phyloP scores from a whole-genome alignment of 2,888 invertebrate species.

The Hypomecis punctinalis region DNA sequence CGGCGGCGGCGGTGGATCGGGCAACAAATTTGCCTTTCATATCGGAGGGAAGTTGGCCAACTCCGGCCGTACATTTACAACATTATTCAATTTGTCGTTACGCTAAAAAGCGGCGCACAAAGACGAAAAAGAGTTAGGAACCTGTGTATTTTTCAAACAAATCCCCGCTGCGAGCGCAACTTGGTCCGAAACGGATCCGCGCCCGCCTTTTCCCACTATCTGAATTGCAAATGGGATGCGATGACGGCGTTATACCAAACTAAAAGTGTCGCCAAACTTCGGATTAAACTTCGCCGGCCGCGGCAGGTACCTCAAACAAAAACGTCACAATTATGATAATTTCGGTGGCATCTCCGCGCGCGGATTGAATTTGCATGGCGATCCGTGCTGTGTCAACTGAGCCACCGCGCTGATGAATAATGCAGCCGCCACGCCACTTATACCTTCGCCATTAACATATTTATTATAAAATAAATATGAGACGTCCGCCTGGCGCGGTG shows the following conservation, averaged over 20 bases:
- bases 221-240: constrained; percentile 82
- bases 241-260: constrained; percentile 81
- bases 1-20: constrained; percentile 38
- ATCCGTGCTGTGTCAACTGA: constrained; percentile 83
- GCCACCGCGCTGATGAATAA: constrained; percentile 82
- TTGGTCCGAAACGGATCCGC: constrained; percentile 67
- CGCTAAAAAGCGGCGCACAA: constrained; percentile 64
- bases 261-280: constrained; percentile 84
- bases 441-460: constrained; percentile 82
- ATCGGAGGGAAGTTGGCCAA: constrained; percentile 44
- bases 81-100: constrained; percentile 77
- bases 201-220: constrained; percentile 80
- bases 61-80: constrained; percentile 56
- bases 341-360: constrained; percentile 72
- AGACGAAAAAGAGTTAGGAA: constrained; percentile 65
- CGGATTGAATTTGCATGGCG: constrained; percentile 84
- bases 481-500: constrained; percentile 65
- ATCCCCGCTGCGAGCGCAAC: constrained; percentile 68
- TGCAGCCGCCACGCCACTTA: constrained; percentile 77
- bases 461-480: constrained; percentile 84
- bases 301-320: constrained; percentile 82
- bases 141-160: constrained; percentile 80
- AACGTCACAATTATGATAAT: constrained; percentile 85
- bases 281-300: constrained; percentile 78
- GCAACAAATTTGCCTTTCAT: constrained; percentile 45